These are phyloP conservation scores for Macroteleia sp. DNA, from an alignment of 2,888 invertebrate species.

Conservation along the genomic window DNA sequence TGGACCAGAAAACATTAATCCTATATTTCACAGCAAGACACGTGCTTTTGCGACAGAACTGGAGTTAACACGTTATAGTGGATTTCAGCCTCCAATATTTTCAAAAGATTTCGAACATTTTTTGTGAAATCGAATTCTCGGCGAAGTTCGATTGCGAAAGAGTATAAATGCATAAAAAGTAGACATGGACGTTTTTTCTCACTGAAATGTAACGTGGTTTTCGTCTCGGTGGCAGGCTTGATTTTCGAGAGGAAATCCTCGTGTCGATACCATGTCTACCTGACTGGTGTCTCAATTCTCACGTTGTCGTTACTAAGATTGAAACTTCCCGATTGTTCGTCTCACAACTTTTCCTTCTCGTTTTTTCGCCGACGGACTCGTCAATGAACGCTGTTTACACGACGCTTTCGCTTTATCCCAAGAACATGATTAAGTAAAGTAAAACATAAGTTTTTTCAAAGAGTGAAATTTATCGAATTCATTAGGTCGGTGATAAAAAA, in stretches of 20 bases:
- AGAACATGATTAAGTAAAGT: conserved; percentile 49
- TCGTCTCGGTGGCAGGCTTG: conserved; percentile 59
- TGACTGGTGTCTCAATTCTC: conserved; percentile 74
- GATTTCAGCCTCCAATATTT: too few species aligned
- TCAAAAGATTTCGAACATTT: conserved; percentile 21
- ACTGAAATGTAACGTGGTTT: conserved; percentile 58
- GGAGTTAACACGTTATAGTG: too few species aligned
- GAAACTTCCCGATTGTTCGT: conserved; percentile 67
- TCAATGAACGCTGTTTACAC: conserved; percentile 49
- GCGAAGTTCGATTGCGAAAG: conserved; percentile 35
- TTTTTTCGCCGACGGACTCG: conserved; percentile 35
- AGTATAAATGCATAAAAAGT: conserved; percentile 50
- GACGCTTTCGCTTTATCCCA: conserved; percentile 21
- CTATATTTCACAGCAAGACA: too few species aligned
- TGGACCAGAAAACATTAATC: too few species aligned
- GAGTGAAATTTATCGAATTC: conserved; percentile 1
- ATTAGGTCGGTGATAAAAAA: too few species aligned
- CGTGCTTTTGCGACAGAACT: too few species aligned
- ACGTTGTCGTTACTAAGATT: conserved; percentile 67
- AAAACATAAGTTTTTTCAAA: conserved; percentile 35
- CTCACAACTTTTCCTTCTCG: conserved; percentile 20
- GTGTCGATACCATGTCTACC: conserved; percentile 68
- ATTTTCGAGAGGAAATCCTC: conserved; percentile 68
- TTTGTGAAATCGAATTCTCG: conserved; percentile 19
- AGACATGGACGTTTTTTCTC: conserved; percentile 41